Evolutionary conservation across 2,113 vertebrate species (phyloP).

Genomic region (Crypturellus undulatus): DNA sequence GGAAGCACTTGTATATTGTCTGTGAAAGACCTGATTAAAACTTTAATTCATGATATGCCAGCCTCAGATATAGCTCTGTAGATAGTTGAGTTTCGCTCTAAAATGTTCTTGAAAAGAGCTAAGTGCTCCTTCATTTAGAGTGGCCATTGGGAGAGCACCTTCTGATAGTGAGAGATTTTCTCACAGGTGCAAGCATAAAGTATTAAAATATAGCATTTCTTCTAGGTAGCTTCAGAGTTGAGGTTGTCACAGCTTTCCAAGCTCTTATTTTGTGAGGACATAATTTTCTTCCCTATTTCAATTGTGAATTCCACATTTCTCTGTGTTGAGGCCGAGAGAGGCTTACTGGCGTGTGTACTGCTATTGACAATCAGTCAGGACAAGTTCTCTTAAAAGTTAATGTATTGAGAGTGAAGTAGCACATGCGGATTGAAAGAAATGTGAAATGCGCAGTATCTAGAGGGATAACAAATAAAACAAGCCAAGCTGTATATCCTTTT

Average conservation of each 20-base stretch:
- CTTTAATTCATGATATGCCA: constrained; percentile 40
- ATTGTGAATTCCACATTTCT: constrained; percentile 42
- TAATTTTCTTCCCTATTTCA: constrained; percentile 45
- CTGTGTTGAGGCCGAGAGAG: constrained; percentile 33
- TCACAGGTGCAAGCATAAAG: constrained; percentile 55
- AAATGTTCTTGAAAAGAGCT: constrained; percentile 45
- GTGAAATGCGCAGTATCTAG: constrained; percentile 47
- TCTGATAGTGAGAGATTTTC: constrained; percentile 54
- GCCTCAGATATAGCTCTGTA: constrained; percentile 23
- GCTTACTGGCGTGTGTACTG: constrained; percentile 49
- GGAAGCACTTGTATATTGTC: constrained; percentile 30
- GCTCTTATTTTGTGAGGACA: neutral
- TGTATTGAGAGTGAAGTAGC: constrained; percentile 65
- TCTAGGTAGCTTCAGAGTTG: neutral
- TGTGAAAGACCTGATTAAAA: constrained; percentile 71
- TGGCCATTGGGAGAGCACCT: constrained; percentile 40
- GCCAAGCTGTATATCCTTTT: constrained; percentile 60
- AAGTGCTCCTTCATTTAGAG: constrained; percentile 38
- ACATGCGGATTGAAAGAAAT: constrained; percentile 58
- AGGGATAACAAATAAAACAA: constrained; percentile 67
- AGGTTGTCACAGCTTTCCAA: neutral
- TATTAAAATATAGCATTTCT: constrained; percentile 34
- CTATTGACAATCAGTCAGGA: constrained; percentile 63
- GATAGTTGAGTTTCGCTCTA: constrained; percentile 26
- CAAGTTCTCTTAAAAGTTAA: constrained; percentile 67